Base-by-base conservation (phyloP, 2,888 invertebrate species). In the Volucella bombylans region DNA sequence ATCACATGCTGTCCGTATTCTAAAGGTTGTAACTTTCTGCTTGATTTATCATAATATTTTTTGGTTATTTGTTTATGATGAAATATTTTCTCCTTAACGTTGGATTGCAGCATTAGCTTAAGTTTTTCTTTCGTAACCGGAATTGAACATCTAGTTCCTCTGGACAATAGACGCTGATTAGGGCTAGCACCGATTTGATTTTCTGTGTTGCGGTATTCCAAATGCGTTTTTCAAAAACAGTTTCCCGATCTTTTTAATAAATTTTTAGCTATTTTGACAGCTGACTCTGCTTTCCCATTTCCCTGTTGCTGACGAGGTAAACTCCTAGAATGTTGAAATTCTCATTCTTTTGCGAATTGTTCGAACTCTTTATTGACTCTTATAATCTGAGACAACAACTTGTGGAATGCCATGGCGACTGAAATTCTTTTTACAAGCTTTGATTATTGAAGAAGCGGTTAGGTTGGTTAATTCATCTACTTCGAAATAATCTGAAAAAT, bases 321-420 rank as follows among this genome's bases (percentile, higher is more conserved):
- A 9, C 31, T 31, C 2, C 31, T 62, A 10, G 12, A 10, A 49
- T 38, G 49, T 31, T 62, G 12, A 31, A 62, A 62, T 38, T 62
- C 62, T 38, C 62, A 62, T 12, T 62, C 31, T 2, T 49, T 14
- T 49, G 49, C 31, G 3, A 47, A 11, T 50, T 50, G 31, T 50
- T 18, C 18, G 18, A 18, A 18, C 18, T 18, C 18, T 18, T 18
- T 18, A 1, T 45, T 61, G 10, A 61, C 61, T 15, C n/a, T n/a
- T n/a, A n/a, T n/a, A n/a, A 23, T 61, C 45, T 23, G 61, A 61
- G 18, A 45, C 47, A 12, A 43, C 45, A 12, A 61, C 45, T 61
- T 61, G 43, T 12, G 61, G 61, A 14, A 61, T 61, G 18, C 61
- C 61, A n/a, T 45, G 23, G 4, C 61, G 43, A 10, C 61, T 61